A percentile compares a stretch with the other conserved stretches of the same genome.
These are phyloP conservation scores for Notechis scutatus DNA, from an alignment of 2,113 vertebrate species.

Conservation along the genomic window DNA sequence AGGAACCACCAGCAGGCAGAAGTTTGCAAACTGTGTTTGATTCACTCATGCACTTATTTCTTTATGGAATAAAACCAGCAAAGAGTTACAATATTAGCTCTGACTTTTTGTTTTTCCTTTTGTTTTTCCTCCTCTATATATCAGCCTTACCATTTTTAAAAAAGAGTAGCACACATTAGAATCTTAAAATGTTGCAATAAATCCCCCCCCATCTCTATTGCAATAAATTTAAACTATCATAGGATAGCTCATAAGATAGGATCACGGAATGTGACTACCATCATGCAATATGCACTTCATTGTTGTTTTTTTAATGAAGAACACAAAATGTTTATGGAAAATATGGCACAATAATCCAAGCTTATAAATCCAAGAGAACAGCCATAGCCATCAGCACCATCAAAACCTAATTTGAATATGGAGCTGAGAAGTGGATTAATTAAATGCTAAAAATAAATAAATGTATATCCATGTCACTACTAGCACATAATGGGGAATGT, in stretches of 20 bases:
- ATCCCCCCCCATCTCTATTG: neutral
- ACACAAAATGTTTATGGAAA: neutral
- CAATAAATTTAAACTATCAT: neutral
- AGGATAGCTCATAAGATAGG: neutral
- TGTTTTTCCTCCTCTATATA: neutral
- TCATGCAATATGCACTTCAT: neutral
- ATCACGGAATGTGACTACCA: neutral
- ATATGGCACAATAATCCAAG: conserved; percentile 8
- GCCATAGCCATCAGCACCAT: neutral
- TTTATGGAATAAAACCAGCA: neutral
- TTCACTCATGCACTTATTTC: neutral
- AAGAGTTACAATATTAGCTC: neutral
- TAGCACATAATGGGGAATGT: conserved; percentile 13
- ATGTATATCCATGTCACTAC: conserved; percentile 9
- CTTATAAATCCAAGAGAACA: neutral
- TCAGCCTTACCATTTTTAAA: neutral
- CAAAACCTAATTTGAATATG: neutral
- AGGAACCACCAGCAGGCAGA: neutral
- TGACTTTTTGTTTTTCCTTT: neutral
- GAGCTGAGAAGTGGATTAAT: conserved; percentile 36
- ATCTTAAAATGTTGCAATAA: neutral
- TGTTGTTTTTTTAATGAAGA: neutral
- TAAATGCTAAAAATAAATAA: conserved; percentile 3
- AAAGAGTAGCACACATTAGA: neutral
- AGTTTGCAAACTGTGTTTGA: neutral